Percentiles rank a stretch among this genome's conserved stretches.
These are phyloP conservation scores for Caenorhabditis angaria DNA, from an alignment of 2,888 invertebrate species.

Conservation along the genomic window DNA sequence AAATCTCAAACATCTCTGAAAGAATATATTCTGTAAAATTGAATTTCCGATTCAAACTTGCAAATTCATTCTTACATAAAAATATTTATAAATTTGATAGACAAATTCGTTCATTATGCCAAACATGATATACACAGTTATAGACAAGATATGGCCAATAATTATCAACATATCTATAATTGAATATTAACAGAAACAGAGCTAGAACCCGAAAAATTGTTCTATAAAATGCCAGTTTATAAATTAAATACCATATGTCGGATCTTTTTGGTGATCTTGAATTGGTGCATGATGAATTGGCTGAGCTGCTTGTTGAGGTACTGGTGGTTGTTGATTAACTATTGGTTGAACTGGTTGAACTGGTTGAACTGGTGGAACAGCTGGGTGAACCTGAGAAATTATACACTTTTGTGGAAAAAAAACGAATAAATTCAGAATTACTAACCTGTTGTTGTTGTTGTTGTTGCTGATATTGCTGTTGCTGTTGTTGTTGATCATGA, in stretches of 20 bases:
- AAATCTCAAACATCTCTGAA: too few relatives aligned
- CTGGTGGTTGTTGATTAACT: not conserved
- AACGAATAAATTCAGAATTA: too few relatives aligned
- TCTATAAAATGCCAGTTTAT: not conserved
- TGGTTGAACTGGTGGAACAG: conserved; percentile 6
- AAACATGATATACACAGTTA: not conserved
- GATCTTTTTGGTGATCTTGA: conserved; percentile 53
- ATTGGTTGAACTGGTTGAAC: conserved; percentile 29
- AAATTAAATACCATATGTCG: conserved; percentile 54
- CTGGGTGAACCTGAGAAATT: conserved; percentile 21
- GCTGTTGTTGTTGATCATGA: conserved; percentile 54
- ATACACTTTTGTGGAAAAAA: too few relatives aligned
- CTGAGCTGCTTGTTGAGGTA: conserved; percentile 26
- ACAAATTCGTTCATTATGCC: not conserved
- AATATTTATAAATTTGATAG: not conserved
- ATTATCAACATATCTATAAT: not conserved
- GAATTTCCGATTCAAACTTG: too few relatives aligned
- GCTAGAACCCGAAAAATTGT: not conserved
- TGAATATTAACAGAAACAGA: conserved; percentile 3
- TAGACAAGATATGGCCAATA: conserved; percentile 8
- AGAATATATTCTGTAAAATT: too few relatives aligned
- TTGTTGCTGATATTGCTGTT: conserved; percentile 25
- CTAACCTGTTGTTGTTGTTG: conserved; percentile 30
- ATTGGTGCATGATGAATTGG: conserved; percentile 48
- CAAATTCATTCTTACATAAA: too few relatives aligned